A percentile compares a stretch with the other conserved stretches of the same genome.
Conservation (phyloP, 1,140 invertebrate species). For the Drepana arcuata region DNA sequence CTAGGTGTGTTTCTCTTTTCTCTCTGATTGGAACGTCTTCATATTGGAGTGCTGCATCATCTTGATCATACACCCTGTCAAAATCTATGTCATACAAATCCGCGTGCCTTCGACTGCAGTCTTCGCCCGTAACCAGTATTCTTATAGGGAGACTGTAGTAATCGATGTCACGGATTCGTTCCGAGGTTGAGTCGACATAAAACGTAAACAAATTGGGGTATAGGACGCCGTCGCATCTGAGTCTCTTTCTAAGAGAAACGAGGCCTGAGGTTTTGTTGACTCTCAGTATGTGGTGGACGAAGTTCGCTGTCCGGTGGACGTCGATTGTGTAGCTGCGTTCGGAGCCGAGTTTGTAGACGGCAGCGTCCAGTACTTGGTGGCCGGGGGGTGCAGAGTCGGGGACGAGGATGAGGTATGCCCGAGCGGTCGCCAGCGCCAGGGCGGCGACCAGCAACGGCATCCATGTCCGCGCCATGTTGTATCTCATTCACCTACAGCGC, state of each 20-base stretch:
- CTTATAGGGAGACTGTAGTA: slow-evolving; percentile 87
- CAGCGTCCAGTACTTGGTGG: slow-evolving; percentile 83
- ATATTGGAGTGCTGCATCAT: slow-evolving; percentile 52
- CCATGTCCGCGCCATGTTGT: slow-evolving; percentile 36
- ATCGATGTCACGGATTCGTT: slow-evolving; percentile 82
- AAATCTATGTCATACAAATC: slow-evolving; percentile 67
- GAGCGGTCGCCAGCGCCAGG: slow-evolving; percentile 32
- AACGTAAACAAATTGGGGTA: slow-evolving; percentile 89
- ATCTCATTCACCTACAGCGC: slow-evolving; percentile 48
- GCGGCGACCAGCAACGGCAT: slow-evolving; percentile 30
- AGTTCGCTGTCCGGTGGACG: slow-evolving; percentile 82
- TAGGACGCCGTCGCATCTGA: slow-evolving; percentile 85
- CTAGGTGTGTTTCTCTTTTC: slow-evolving; percentile 52
- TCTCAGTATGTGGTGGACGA: slow-evolving; percentile 83
- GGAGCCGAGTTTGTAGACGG: slow-evolving; percentile 82
- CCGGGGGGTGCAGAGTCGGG: slow-evolving; percentile 78
- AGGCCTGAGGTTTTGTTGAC: slow-evolving; percentile 83
- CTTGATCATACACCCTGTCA: slow-evolving; percentile 68
- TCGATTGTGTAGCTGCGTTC: slow-evolving; percentile 84
- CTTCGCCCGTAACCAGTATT: slow-evolving; percentile 82
- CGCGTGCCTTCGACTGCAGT: slow-evolving; percentile 71
- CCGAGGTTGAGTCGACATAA: slow-evolving; percentile 88
- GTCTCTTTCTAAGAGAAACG: slow-evolving; percentile 79
- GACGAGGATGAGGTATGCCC: slow-evolving; percentile 79
- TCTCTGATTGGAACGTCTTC: slow-evolving; percentile 57